Evolutionary conservation across 2,888 invertebrate species (phyloP).

Genomic region (Gymnosoma rotundatum): DNA sequence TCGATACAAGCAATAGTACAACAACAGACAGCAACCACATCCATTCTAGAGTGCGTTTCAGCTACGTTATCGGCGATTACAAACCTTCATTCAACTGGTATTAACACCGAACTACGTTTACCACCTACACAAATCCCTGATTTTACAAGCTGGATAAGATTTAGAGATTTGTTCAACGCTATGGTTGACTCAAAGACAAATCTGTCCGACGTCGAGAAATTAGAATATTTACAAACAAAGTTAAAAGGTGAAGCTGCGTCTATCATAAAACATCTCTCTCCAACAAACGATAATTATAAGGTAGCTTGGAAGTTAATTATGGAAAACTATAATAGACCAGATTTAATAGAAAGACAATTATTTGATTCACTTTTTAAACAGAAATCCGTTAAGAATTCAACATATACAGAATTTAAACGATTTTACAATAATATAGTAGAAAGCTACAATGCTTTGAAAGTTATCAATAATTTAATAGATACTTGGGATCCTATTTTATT

Average conservation of each 20-base stretch:
- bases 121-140: constrained; percentile 50
- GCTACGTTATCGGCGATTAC: neutral
- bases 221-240: constrained; percentile 52
- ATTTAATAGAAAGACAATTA: constrained; percentile 46
- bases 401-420: constrained; percentile 34
- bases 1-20: constrained; percentile 26
- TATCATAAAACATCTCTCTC: constrained; percentile 50
- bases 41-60: constrained; percentile 9
- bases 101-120: constrained; percentile 4
- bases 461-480: constrained; percentile 28
- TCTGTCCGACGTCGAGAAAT: constrained; percentile 35
- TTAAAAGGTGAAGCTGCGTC: constrained; percentile 38
- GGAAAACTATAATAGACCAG: constrained; percentile 53
- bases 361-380: constrained; percentile 32
- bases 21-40: constrained; percentile 22
- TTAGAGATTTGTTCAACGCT: constrained; percentile 48
- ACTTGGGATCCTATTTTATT: constrained; percentile 53
- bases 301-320: constrained; percentile 54
- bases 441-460: constrained; percentile 50
- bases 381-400: constrained; percentile 23
- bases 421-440: constrained; percentile 43
- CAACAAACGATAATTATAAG: constrained; percentile 52
- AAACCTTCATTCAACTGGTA: neutral
- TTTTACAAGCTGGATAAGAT: constrained; percentile 41
- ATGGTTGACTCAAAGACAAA: constrained; percentile 36